phyloP scores from a whole-genome alignment of 2,113 vertebrate species.

The Odocoileus virginianus region DNA sequence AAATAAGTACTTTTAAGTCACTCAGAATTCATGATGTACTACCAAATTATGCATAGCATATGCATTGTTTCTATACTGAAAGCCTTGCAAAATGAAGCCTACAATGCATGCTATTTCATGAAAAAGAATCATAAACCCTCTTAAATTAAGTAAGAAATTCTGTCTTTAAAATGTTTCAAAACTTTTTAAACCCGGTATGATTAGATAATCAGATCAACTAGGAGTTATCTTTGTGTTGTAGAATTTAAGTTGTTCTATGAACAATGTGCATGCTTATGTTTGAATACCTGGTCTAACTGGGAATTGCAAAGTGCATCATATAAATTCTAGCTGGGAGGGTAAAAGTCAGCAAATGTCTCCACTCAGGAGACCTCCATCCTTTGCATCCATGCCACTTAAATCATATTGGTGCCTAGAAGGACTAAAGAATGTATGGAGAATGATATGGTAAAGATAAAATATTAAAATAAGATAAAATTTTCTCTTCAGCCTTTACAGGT shows the following conservation, averaged over 20 bases:
- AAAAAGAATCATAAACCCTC: neutral
- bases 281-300: neutral
- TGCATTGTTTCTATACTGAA: neutral
- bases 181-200: slow-evolving; percentile 20
- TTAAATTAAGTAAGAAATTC: neutral
- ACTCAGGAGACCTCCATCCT: neutral
- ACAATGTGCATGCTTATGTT: neutral
- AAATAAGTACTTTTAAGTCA: no score
- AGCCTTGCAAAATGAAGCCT: neutral
- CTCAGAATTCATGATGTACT: no score
- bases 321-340: neutral
- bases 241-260: neutral
- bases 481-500: neutral
- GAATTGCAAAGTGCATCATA: neutral
- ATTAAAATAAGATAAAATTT: neutral
- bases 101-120: neutral
- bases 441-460: neutral
- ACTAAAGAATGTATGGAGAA: neutral
- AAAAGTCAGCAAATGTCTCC: neutral
- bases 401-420: neutral
- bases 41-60: no score
- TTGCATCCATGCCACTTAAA: neutral
- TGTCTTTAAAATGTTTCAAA: slow-evolving; percentile 25
- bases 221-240: neutral
- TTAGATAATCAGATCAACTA: slow-evolving; percentile 16